Conservation (phyloP, 2,113 vertebrate species). For the Pseudorhombus dupliciocellatus region DNA sequence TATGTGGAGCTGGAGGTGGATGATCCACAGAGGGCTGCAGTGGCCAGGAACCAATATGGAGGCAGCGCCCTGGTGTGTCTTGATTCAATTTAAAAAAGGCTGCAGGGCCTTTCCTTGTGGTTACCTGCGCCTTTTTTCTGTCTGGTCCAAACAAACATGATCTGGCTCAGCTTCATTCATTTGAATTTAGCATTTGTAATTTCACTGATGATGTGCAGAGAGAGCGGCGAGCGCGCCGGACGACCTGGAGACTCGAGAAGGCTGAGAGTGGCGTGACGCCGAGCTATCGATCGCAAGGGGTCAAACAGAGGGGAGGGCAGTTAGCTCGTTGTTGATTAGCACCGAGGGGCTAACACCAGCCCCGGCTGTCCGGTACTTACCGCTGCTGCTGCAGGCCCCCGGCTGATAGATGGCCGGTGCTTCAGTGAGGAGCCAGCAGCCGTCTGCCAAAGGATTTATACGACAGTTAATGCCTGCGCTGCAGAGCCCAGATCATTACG, state of each 20-base stretch:
- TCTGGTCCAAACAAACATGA: no score
- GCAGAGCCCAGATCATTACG: constrained; percentile 17
- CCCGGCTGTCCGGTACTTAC: constrained; percentile 56
- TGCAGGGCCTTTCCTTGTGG: no score
- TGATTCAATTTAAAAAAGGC: no score
- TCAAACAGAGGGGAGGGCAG: constrained; percentile 61
- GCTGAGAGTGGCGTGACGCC: constrained; percentile 29
- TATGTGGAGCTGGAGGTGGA: no score
- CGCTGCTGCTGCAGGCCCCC: constrained; percentile 44
- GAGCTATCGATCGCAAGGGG: constrained; percentile 59
- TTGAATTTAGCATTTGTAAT: no score
- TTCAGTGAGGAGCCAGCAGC: constrained; percentile 14
- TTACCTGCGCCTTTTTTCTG: no score
- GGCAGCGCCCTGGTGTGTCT: no score
- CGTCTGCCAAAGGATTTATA: constrained; percentile 40
- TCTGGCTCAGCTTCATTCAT: no score
- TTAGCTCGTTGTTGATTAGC: constrained; percentile 70
- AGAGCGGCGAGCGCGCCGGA: not conserved
- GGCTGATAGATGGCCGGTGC: constrained; percentile 28
- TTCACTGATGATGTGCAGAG: constrained; percentile 20
- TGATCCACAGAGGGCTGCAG: no score
- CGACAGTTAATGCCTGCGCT: constrained; percentile 12
- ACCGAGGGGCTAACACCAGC: constrained; percentile 47
- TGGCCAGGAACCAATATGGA: no score
- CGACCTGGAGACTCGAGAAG: not conserved